A percentile compares a stretch with the other conserved stretches of the same genome.
Conservation (phyloP, 2,797 vertebrate genomes). For the Macroramphosus scolopax region DNA sequence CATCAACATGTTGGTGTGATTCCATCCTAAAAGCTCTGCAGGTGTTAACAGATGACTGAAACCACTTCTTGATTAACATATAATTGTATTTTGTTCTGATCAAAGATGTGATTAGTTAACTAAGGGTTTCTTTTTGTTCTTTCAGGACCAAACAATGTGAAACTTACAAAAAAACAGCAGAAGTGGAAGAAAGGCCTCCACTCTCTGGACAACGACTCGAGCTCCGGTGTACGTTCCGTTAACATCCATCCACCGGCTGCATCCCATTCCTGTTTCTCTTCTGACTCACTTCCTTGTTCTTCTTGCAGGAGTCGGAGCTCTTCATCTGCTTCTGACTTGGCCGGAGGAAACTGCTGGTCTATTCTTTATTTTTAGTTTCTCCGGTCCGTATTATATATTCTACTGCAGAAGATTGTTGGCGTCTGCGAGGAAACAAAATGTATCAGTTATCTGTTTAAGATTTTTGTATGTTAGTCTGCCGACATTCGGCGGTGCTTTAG, state of each 20-base stretch:
- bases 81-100: neutral
- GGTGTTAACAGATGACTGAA: no score
- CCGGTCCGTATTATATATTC: no score
- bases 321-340: constrained; percentile 67
- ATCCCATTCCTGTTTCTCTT: neutral
- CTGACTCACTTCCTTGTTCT: constrained; percentile 1
- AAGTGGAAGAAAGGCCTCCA: constrained; percentile 30
- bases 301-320: constrained; percentile 66
- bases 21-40: no score
- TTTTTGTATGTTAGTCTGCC: no score
- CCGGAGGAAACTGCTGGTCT: neutral
- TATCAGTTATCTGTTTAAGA: no score
- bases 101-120: no score
- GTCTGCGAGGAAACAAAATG: no score
- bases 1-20: no score
- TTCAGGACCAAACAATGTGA: constrained; percentile 46
- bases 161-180: constrained; percentile 27
- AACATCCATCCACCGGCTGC: neutral
- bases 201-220: constrained; percentile 41
- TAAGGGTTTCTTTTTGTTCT: no score
- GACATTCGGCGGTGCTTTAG: no score
- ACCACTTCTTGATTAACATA: no score
- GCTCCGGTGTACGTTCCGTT: constrained; percentile 47
- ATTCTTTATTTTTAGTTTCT: neutral
- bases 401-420: no score